Conservation (phyloP, 2,888 invertebrate genomes). For the Synanthedon tipuliformis region DNA sequence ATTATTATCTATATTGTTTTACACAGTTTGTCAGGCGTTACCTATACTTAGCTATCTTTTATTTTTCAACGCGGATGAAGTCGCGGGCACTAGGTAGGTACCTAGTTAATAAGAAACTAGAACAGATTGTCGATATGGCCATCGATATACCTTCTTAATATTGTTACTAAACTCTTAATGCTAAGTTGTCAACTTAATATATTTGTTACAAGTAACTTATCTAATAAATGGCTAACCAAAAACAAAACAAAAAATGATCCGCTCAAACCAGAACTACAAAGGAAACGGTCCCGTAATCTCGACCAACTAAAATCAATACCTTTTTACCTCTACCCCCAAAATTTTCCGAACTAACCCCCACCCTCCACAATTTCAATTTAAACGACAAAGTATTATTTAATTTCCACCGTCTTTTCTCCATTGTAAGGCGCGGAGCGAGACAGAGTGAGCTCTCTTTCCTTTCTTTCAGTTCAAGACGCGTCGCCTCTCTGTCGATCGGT, state of each 20-base stretch:
- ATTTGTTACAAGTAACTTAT: too few species aligned
- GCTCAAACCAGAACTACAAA: conserved; percentile 22
- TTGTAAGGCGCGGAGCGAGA: conserved; percentile 57
- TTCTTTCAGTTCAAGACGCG: conserved; percentile 47
- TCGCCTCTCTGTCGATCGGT: conserved; percentile 25
- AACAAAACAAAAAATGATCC: conserved; percentile 8
- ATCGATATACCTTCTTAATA: too few species aligned
- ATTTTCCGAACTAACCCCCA: conserved; percentile 48
- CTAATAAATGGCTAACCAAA: neutral
- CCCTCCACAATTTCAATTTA: conserved; percentile 50
- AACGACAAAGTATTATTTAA: conserved; percentile 71
- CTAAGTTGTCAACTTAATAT: too few species aligned
- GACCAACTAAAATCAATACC: conserved; percentile 59
- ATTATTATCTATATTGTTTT: too few species aligned
- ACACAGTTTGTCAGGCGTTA: too few species aligned
- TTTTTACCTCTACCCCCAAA: conserved; percentile 62
- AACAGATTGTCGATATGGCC: too few species aligned
- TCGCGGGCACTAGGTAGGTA: too few species aligned
- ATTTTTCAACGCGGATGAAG: too few species aligned
- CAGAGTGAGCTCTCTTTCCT: conserved; percentile 25
- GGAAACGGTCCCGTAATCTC: conserved; percentile 42
- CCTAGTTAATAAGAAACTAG: too few species aligned
- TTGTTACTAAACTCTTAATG: too few species aligned
- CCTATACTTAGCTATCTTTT: too few species aligned
- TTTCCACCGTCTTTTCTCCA: conserved; percentile 65